Base-by-base conservation (phyloP, 2,797 vertebrate species). In the Chelmon rostratus region DNA sequence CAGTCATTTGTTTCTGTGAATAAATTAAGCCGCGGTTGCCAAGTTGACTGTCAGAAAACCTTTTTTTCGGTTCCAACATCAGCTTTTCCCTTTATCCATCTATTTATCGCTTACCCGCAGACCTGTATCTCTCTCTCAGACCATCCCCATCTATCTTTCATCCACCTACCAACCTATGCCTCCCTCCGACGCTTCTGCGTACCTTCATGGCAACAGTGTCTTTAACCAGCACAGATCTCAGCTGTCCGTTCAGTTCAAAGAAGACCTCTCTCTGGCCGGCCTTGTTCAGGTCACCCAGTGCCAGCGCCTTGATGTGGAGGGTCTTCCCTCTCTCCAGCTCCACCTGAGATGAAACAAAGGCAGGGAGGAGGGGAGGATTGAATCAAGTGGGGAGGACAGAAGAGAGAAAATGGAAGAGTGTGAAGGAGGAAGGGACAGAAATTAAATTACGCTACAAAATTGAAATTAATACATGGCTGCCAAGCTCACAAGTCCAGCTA, bases 141-240 rank as follows among this genome's bases (percentile, higher is more conserved):
- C 37, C 28, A 16, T 56, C 25, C 53, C n/a, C 49, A 57, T 71
- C 38, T 5, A 42, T 78, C 21, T 64, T 69, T 38, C 31, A 47
- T 72, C 12, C 4, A 46, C 35, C 42, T 6, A 54, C 50, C 9
- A 33, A 18, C 10, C 28, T 12, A 12, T 4, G 25, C 61, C 35
- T 38, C 58, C 42, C 59, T n/a, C 63, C 12, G 2, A 8, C 25
- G 19, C 25, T 8, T 25, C 33, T 3, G 25, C 3, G 11, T 89
- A 98, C 97, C 97, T 98, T 98, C 95, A 98, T 96, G 80, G 98
- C 97, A 25, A 96, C 94, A 0, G 97, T 97, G 90, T 99, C 98
- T 87, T 96, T 96, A 71, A 99, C 97, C 66, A 99, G 95, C 82
- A 99, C 96, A 6, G 97, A 98, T 42, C 98, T 93, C 71, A 99